These are phyloP conservation scores for Sinohyriopsis cumingii DNA, from an alignment of 2,888 invertebrate species.

Conservation along the genomic window DNA sequence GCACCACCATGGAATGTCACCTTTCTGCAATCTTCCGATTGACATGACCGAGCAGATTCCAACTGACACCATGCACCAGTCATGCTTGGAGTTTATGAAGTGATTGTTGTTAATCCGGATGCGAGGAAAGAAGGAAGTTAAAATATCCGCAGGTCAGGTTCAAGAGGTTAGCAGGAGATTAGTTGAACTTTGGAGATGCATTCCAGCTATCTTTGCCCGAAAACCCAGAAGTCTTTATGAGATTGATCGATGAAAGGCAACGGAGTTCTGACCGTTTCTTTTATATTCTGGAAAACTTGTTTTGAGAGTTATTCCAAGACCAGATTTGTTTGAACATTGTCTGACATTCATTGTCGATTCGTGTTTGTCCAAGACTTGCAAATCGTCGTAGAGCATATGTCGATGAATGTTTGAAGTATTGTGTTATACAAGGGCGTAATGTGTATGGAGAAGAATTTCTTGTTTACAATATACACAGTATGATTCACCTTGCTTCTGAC, in stretches of 20 bases:
- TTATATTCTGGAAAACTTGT: constrained; percentile 13
- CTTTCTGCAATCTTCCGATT: constrained; percentile 21
- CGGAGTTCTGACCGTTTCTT: constrained; percentile 31
- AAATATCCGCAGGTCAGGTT: too few relatives aligned
- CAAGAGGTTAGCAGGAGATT: constrained; percentile 4
- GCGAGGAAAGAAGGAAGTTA: too few relatives aligned
- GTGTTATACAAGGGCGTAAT: constrained; percentile 10
- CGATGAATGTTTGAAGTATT: constrained; percentile 10
- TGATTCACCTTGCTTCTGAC: constrained; percentile 15
- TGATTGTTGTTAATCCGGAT: too few relatives aligned
- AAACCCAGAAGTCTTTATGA: constrained; percentile 47
- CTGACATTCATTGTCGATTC: constrained; percentile 14
- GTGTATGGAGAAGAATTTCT: constrained; percentile 19
- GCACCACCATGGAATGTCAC: constrained; percentile 33
- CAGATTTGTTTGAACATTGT: constrained; percentile 5
- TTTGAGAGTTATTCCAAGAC: constrained; percentile 5
- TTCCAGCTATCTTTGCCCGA: constrained; percentile 47
- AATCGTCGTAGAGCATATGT: constrained; percentile 7
- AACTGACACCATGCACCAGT: too few relatives aligned
- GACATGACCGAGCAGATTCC: too few relatives aligned
- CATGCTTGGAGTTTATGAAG: too few relatives aligned
- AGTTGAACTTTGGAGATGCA: background rate
- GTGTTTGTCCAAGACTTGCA: constrained; percentile 4
- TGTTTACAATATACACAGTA: constrained; percentile 18
- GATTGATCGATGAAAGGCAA: constrained; percentile 53